Conservation (phyloP, 2,888 invertebrate genomes). For the Drosophila ochracea region DNA sequence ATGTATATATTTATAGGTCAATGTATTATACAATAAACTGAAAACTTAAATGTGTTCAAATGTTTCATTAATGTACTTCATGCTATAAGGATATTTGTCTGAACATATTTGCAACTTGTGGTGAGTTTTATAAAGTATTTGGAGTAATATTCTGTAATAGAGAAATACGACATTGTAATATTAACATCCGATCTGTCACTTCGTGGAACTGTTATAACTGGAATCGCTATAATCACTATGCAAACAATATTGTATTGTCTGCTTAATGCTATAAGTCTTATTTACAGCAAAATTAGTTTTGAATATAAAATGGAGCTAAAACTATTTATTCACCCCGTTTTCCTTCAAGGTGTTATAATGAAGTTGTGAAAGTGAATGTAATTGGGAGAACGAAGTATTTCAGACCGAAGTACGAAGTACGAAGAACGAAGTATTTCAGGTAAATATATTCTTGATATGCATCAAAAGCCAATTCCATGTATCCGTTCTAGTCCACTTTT, state of each 20-base stretch:
- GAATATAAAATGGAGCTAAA: neutral
- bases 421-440: too few species aligned
- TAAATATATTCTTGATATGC: neutral
- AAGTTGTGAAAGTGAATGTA: neutral
- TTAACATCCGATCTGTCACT: neutral
- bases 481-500: neutral
- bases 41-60: conserved; percentile 48
- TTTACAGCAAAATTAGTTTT: neutral
- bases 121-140: neutral
- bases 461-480: neutral
- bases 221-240: neutral
- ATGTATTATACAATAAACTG: conserved; percentile 70
- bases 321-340: neutral
- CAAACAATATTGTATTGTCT: neutral
- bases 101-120: neutral
- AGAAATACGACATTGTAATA: neutral
- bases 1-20: conserved; percentile 72
- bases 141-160: neutral
- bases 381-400: neutral
- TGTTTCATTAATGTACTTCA: conserved; percentile 15
- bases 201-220: neutral
- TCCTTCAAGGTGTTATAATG: neutral
- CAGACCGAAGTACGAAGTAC: too few species aligned
- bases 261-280: neutral
- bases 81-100: neutral